Percentiles rank a stretch among this genome's conserved stretches.
phyloP scores from a whole-genome alignment of 2,797 vertebrate genomes.

The Falco novaeseelandiae region DNA sequence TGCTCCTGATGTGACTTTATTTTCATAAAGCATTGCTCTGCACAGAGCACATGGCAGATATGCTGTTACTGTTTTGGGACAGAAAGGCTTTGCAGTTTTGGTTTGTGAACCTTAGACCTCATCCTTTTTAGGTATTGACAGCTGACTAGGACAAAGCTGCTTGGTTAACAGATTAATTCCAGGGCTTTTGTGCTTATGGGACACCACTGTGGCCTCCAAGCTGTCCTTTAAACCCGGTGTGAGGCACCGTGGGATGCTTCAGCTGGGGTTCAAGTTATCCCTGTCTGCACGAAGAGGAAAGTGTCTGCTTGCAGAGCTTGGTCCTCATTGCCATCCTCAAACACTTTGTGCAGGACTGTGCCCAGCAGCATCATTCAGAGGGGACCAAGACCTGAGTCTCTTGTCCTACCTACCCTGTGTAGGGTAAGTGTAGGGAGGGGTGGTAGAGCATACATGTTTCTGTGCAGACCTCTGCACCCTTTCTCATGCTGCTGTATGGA shows the following conservation, averaged over 20 bases:
- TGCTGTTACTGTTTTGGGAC: neutral
- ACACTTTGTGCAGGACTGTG: neutral
- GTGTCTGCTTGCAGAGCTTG: neutral
- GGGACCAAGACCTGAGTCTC: neutral
- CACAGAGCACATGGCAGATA: neutral
- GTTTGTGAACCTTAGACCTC: neutral
- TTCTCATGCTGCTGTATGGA: neutral
- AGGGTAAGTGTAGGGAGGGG: neutral
- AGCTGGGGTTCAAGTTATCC: neutral
- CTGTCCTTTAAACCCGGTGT: neutral
- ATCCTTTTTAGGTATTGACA: neutral
- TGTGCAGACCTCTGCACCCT: neutral
- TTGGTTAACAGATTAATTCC: no score
- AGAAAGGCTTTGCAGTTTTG: neutral
- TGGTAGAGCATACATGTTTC: neutral
- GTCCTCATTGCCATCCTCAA: neutral
- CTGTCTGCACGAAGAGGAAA: neutral
- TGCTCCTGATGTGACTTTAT: neutral
- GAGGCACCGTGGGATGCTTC: neutral
- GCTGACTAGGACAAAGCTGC: neutral
- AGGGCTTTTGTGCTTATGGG: neutral
- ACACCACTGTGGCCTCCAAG: neutral
- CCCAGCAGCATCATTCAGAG: neutral
- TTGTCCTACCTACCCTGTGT: accelerated
- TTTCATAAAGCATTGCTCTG: neutral